Percentiles rank a stretch among this genome's conserved stretches.
Evolutionary conservation across 2,797 vertebrate genomes (phyloP).

Genomic region (Iguana delicatissima): DNA sequence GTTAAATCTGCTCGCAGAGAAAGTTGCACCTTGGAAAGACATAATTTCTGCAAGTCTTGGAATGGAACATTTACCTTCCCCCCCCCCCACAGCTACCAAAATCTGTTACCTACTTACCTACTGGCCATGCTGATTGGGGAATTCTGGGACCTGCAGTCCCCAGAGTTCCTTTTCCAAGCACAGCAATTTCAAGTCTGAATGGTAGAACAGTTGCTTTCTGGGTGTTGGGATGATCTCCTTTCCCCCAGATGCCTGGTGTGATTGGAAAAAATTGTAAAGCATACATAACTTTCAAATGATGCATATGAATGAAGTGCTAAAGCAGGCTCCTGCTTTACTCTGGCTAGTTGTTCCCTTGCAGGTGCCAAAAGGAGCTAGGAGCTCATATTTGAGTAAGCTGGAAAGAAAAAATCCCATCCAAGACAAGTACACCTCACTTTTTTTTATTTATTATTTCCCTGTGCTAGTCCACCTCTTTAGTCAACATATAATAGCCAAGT

Average conservation of each 20-base stretch:
- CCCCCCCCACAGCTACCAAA: too few species aligned
- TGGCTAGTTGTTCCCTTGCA: slow-evolving; percentile 71
- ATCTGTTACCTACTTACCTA: too few species aligned
- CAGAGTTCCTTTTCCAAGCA: background rate
- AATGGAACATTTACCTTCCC: too few species aligned
- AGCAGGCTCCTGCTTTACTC: slow-evolving; percentile 75
- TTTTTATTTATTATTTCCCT: slow-evolving; percentile 74
- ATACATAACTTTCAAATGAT: slow-evolving; percentile 78
- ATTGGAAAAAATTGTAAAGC: slow-evolving; percentile 74
- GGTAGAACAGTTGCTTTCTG: slow-evolving; percentile 61
- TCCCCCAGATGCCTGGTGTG: slow-evolving; percentile 59
- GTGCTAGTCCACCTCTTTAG: slow-evolving; percentile 61
- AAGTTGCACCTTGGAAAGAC: too few species aligned
- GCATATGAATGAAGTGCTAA: slow-evolving; percentile 79
- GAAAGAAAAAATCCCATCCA: slow-evolving; percentile 76
- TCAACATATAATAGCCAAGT: slow-evolving; percentile 71
- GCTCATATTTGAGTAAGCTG: slow-evolving; percentile 72
- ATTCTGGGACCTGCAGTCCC: background rate
- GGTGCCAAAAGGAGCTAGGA: slow-evolving; percentile 73
- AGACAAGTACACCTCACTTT: slow-evolving; percentile 74
- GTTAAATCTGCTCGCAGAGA: too few species aligned
- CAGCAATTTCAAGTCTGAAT: slow-evolving; percentile 26
- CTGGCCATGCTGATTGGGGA: background rate
- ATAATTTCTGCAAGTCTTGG: too few species aligned
- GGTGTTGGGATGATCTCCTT: slow-evolving; percentile 58